Percentiles rank a stretch among this genome's conserved stretches.
Conservation (phyloP, 2,113 vertebrate species). For the Gopherus evgoodei region DNA sequence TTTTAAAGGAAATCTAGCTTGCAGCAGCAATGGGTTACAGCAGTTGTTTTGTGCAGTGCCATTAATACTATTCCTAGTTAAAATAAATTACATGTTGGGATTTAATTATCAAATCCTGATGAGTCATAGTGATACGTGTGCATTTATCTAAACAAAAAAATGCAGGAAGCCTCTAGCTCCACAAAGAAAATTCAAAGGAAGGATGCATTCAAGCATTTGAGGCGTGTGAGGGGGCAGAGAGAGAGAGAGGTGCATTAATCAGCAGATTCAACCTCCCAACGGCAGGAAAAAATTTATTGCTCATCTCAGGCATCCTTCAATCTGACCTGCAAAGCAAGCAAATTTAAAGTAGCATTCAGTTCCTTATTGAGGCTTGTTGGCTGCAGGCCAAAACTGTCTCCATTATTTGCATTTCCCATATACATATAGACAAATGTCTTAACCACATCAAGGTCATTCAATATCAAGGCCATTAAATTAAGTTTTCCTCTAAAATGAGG, state of each 20-base stretch:
- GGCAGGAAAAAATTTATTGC: conserved; percentile 67
- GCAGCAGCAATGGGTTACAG: conserved; percentile 7
- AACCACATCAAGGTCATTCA: conserved; percentile 75
- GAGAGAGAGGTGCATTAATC: conserved; percentile 64
- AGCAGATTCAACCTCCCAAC: conserved; percentile 54
- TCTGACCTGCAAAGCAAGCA: conserved; percentile 78
- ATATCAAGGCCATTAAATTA: conserved; percentile 71
- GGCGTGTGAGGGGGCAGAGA: background rate
- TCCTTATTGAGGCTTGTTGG: conserved; percentile 57
- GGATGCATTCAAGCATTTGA: conserved; percentile 50
- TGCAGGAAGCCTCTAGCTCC: conserved; percentile 29
- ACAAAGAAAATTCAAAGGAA: conserved; percentile 65
- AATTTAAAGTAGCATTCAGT: conserved; percentile 72
- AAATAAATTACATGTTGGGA: conserved; percentile 52
- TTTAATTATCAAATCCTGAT: conserved; percentile 41
- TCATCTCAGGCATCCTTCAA: conserved; percentile 76
- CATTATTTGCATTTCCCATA: conserved; percentile 81
- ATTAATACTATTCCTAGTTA: conserved; percentile 30
- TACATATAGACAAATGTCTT: conserved; percentile 72
- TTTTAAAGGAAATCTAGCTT: conserved; percentile 28
- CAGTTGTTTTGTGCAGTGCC: conserved; percentile 4
- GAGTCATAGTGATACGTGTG: conserved; percentile 39
- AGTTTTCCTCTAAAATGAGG: conserved; percentile 73
- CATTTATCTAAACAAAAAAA: conserved; percentile 19
- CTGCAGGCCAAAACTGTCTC: conserved; percentile 67